These are phyloP conservation scores for Dryobates pubescens DNA, from an alignment of 2,797 vertebrate species.

Conservation along the genomic window DNA sequence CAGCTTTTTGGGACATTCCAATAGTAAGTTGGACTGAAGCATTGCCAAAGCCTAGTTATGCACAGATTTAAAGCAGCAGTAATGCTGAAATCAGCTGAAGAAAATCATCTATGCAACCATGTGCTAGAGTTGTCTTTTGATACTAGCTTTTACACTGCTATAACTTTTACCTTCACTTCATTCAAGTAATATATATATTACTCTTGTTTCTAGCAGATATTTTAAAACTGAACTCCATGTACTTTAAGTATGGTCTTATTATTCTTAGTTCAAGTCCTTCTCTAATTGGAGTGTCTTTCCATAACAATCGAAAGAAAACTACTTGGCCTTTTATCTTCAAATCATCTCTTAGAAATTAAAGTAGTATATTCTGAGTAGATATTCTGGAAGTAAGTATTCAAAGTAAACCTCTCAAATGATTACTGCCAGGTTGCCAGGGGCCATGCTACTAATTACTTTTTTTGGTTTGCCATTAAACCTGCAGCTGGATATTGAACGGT, in stretches of 20 bases:
- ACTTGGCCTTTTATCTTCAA: not conserved
- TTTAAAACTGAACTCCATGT: not conserved
- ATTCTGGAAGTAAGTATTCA: not conserved
- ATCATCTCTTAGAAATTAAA: not conserved
- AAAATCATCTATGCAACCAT: not conserved
- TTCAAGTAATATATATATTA: not conserved
- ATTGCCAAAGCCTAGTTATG: not conserved
- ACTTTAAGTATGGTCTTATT: not conserved
- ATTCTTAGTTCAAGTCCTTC: not conserved
- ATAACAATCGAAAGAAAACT: not conserved
- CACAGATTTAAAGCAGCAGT: not conserved
- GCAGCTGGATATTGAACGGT: not conserved
- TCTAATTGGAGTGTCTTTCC: not conserved
- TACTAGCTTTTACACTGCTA: not conserved
- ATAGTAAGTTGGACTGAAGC: not conserved
- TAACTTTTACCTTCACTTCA: not conserved
- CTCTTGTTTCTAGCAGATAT: not conserved
- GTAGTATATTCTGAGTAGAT: not conserved
- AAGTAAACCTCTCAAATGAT: not conserved
- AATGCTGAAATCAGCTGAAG: not conserved
- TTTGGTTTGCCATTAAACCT: not conserved
- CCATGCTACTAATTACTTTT: not conserved
- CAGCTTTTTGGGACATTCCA: not conserved
- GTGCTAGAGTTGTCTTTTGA: not conserved
- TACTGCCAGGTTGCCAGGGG: not conserved